Conservation (phyloP, 2,888 invertebrate genomes). For the Agrilus cyanescens region DNA sequence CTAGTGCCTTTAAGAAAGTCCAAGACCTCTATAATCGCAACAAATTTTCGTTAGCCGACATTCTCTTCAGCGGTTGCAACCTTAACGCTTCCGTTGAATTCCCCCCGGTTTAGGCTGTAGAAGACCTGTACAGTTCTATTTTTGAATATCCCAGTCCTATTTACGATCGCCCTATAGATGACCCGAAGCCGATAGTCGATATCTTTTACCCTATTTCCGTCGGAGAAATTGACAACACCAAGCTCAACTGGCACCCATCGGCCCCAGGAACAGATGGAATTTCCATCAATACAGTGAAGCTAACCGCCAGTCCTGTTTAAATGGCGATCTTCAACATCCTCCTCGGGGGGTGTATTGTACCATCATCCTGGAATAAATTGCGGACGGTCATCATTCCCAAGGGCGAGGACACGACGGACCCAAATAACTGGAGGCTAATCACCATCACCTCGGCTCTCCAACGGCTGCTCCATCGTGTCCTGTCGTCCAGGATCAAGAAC, state of each 20-base stretch:
- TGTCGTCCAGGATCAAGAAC: constrained; percentile 3
- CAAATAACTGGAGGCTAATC: constrained; percentile 10
- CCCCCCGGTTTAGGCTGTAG: too few relatives aligned
- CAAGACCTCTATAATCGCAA: too few relatives aligned
- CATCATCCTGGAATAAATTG: constrained; percentile 2
- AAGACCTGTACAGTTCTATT: too few relatives aligned
- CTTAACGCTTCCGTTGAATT: too few relatives aligned
- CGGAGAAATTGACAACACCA: constrained; percentile 1
- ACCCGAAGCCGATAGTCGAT: too few relatives aligned
- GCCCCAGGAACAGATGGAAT: constrained; percentile 11
- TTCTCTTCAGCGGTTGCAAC: too few relatives aligned
- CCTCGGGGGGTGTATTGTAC: not conserved
- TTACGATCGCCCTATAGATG: too few relatives aligned
- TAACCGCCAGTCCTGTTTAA: constrained; percentile 1
- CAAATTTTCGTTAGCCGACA: too few relatives aligned
- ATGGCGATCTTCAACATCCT: constrained; percentile 7
- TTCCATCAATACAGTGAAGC: constrained; percentile 1
- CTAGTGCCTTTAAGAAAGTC: too few relatives aligned
- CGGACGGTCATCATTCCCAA: constrained; percentile 13
- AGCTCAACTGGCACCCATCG: not conserved
- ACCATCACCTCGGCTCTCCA: constrained; percentile 9
- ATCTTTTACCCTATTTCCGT: not conserved
- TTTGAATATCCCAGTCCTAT: too few relatives aligned
- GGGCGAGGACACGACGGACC: constrained; percentile 1
- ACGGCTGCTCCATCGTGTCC: constrained; percentile 7